Evolutionary conservation across 30 jellyfish, hydroid and myxozoan genomes (phyloP), one percentile per base, ranked within the genome.

Genomic region (Catostylus mosaicus): DNA sequence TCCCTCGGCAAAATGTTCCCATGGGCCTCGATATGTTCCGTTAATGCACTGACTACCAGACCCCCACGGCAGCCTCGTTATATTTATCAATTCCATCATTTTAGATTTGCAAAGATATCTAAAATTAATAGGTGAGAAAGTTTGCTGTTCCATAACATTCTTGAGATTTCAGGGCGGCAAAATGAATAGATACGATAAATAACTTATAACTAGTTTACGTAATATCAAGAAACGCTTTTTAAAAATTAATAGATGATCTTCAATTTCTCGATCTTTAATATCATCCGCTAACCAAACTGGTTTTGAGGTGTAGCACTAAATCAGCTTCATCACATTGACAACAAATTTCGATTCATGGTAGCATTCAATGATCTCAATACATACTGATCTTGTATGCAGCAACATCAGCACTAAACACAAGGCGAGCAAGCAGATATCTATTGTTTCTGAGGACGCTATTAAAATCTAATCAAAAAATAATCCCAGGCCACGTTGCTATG

Each of bases 161-260:
- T n/a, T n/a, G n/a, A n/a, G n/a, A 48, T 48, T 48, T 48, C 63
- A 3, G 63, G 63, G 24, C 1, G 14, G 24, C 24, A 3, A 48
- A 48, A 3, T 48, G 63, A 48, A 48, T 48, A 48, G 20, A 27
- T 8, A 48, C 23, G 14, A 48, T 48, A 48, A 48, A 48, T 48
- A 48, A 48, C 24, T 48, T 48, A 48, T 48, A 4, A 48, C 63
- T 16, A 48, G 20, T 48, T 48, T 48, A 61, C 18, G 32, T 61
- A 61, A 61, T 23, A 61, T 61, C 47, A 29, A 61, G 74, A 61
- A 61, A 61, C 63, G 63, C 63, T 48, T 6, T 48, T 65, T 65
- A 65, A 43, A 68, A 38, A 68, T 68, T 16, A 0, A 68, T 68
- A 68, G 30, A n/a, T 68, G 65, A 68, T 68, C 81, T 35, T 35